A percentile compares a stretch with the other conserved stretches of the same genome.
Evolutionary conservation across 2,797 vertebrate species (phyloP).

Genomic region (Lophura swinhoii): DNA sequence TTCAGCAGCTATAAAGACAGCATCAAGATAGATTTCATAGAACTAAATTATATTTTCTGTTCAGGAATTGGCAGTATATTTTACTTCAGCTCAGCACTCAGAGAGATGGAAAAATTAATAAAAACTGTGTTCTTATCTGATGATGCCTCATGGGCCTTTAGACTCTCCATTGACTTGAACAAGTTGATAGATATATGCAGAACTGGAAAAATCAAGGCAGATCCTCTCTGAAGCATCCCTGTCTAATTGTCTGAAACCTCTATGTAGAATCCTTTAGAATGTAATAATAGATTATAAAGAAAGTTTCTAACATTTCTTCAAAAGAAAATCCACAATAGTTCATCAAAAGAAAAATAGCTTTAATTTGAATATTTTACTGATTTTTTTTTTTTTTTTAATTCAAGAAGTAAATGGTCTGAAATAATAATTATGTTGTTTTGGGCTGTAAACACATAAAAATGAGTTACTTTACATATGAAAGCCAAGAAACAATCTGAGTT

Average conservation of each 20-base stretch:
- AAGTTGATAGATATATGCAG: slow-evolving; percentile 28
- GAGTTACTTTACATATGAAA: slow-evolving; percentile 64
- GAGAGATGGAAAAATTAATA: slow-evolving; percentile 55
- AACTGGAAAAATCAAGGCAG: slow-evolving; percentile 45
- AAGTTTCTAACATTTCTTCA: slow-evolving; percentile 41
- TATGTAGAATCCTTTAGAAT: slow-evolving; percentile 20
- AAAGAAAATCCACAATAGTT: slow-evolving; percentile 46
- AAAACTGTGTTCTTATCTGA: slow-evolving; percentile 61
- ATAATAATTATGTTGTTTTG: slow-evolving; percentile 51
- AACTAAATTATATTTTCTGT: slow-evolving; percentile 32
- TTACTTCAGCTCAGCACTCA: neutral
- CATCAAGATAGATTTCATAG: neutral
- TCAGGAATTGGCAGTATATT: slow-evolving; percentile 26
- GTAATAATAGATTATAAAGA: slow-evolving; percentile 36
- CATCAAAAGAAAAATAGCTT: slow-evolving; percentile 45
- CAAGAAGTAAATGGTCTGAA: slow-evolving; percentile 37
- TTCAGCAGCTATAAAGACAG: neutral
- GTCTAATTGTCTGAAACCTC: slow-evolving; percentile 39
- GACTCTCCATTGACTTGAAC: slow-evolving; percentile 28
- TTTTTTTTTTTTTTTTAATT: neutral
- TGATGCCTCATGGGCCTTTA: slow-evolving; percentile 25
- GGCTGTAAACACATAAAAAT: slow-evolving; percentile 52
- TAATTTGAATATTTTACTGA: slow-evolving; percentile 47
- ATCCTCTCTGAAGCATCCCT: neutral
- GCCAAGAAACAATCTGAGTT: slow-evolving; percentile 36